Base-by-base conservation (phyloP, 2,797 vertebrate species). In the Pangasius krempfi region DNA sequence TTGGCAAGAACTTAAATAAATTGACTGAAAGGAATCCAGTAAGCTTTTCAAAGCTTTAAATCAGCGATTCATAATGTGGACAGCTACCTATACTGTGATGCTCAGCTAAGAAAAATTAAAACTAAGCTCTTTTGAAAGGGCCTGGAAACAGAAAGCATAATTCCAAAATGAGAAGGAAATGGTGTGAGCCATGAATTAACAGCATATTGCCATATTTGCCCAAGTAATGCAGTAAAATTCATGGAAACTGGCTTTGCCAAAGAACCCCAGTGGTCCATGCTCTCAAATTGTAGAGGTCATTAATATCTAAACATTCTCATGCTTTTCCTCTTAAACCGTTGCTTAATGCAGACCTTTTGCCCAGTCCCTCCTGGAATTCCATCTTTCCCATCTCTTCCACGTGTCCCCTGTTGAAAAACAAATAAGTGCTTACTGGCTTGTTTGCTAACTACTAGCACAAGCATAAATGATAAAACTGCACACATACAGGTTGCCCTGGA, bases 341-440 rank as follows among this genome's bases (percentile, higher is more conserved):
- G 58, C 79, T 66, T 44, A 47, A 85, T 92, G 93, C 95, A 90
- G 92, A 99, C 98, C 98, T 99, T 99, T 94, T 96, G 95, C 92
- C 98, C 98, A 89, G 94, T 93, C 90, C 64, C 95, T 91, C 98
- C 98, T 0, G 95, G 95, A 93, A 94, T 91, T 84, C 98, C 98
- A 93, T 96, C 96, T 72, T 98, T 97, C 88, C 98, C 98, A 82
- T 95, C 94, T 94, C 95, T 96, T 86, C 98, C 98, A 91, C 96
- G 94, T 86, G 95, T 93, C 66, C 98, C 98, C 98, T 99, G 92
- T 92, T 91, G 87, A 93, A 94, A 84, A 80, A 58, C 90, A 82
- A 88, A 91, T 88, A 91, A 85, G 12, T 20, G 27, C 9, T 78
- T 40, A 64, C 9, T 80, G 40, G 40, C 22, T 75, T 25, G 27